Percentiles rank a stretch among this genome's conserved stretches.
phyloP scores from a whole-genome alignment of 1,140 invertebrate genomes.

The Anadara kagoshimensis region DNA sequence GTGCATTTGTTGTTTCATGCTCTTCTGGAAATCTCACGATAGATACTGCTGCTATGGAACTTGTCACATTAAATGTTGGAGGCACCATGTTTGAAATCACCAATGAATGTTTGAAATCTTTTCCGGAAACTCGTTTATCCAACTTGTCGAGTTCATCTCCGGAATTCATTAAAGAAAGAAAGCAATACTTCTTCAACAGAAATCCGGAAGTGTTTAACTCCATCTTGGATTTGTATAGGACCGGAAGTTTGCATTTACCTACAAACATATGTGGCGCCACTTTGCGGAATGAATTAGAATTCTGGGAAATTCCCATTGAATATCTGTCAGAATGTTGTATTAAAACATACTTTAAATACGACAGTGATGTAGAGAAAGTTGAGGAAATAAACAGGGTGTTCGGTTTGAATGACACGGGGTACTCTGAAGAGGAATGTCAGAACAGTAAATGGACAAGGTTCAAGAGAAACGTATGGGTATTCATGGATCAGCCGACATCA shows the following conservation, averaged over 20 bases:
- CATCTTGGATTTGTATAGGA: constrained; percentile 1
- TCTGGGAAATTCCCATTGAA: background rate
- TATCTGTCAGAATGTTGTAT: background rate
- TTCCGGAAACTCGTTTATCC: background rate
- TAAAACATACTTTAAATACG: background rate
- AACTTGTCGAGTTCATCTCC: background rate
- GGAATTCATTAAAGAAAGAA: background rate
- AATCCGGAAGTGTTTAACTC: constrained; percentile 8
- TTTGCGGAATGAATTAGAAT: background rate
- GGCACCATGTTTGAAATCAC: constrained; percentile 10
- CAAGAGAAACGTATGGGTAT: background rate
- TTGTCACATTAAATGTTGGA: constrained; percentile 2
- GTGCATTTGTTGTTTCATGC: too few relatives aligned
- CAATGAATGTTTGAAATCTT: background rate
- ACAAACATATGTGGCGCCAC: background rate
- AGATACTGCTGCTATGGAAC: background rate
- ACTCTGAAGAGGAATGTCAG: too few relatives aligned
- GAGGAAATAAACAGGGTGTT: background rate
- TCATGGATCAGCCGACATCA: constrained; percentile 2
- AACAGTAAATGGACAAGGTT: background rate
- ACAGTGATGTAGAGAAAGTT: background rate
- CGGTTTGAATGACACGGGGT: background rate
- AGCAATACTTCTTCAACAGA: constrained; percentile 5
- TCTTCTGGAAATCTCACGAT: too few relatives aligned
- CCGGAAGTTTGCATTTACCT: constrained; percentile 1